Evolutionary conservation across 2,888 invertebrate species (phyloP).

Genomic region (Rhogogaster chlorosoma): DNA sequence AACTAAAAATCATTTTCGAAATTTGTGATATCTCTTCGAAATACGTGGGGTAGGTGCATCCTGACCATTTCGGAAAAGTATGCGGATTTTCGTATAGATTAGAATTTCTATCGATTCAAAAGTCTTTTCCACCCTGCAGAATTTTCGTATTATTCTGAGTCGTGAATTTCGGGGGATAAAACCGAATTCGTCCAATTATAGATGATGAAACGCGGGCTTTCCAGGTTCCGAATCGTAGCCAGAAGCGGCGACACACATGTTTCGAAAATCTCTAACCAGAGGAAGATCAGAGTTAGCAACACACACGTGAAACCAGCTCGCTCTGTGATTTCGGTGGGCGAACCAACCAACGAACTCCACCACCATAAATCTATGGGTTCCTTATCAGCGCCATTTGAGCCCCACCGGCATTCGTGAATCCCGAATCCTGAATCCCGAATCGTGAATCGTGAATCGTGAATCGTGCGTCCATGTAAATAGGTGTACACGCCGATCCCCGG

Average conservation of each 20-base stretch:
- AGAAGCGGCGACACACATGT: neutral
- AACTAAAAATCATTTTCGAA: neutral
- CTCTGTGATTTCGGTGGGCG: neutral
- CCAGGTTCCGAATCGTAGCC: neutral
- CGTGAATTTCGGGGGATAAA: neutral
- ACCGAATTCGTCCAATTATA: neutral
- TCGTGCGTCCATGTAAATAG: conserved; percentile 36
- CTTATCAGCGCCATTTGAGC: conserved; percentile 48
- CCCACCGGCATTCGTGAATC: conserved; percentile 31
- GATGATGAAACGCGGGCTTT: neutral
- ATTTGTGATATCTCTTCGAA: neutral
- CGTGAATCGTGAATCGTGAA: conserved; percentile 16
- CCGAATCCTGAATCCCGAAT: neutral
- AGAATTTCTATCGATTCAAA: neutral
- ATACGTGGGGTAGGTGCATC: neutral
- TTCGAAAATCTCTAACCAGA: neutral
- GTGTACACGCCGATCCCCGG: conserved; percentile 15
- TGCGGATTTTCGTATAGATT: neutral
- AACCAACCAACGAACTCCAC: neutral
- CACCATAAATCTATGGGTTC: conserved; percentile 46
- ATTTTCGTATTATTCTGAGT: neutral
- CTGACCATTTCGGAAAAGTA: neutral
- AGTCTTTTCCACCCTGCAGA: neutral
- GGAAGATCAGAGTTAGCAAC: neutral
- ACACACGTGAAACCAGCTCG: neutral